Evolutionary conservation across 1,140 invertebrate genomes (phyloP).

Genomic region (Drosophila pectinifera): DNA sequence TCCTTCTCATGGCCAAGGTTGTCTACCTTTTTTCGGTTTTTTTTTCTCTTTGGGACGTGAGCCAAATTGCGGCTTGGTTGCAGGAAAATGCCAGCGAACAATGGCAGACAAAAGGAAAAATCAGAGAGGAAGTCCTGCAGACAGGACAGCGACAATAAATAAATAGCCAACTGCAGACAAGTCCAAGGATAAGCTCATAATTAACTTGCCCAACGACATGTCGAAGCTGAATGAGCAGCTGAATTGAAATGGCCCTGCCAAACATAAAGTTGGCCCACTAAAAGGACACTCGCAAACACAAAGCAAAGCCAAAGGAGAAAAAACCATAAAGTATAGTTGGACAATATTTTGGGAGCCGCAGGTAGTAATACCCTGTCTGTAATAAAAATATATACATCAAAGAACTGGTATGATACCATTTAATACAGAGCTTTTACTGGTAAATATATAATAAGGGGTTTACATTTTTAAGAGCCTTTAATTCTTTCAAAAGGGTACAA

Average conservation of each 20-base stretch:
- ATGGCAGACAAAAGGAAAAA: conserved; percentile 37
- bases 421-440: too few species aligned
- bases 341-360: not conserved
- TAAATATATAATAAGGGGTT: too few species aligned
- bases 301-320: not conserved
- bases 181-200: conserved; percentile 71
- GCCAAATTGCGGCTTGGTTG: conserved; percentile 47
- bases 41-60: conserved; percentile 21
- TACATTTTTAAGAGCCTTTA: too few species aligned
- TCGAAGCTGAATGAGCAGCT: conserved; percentile 56
- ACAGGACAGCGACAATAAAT: conserved; percentile 48
- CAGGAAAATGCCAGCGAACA: conserved; percentile 43
- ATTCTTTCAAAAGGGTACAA: too few species aligned
- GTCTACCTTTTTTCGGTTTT: conserved; percentile 46
- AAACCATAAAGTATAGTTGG: not conserved
- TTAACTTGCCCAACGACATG: conserved; percentile 69
- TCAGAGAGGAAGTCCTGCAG: conserved; percentile 33
- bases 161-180: conserved; percentile 66
- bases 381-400: too few species aligned
- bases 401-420: too few species aligned
- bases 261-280: conserved; percentile 9
- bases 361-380: not conserved
- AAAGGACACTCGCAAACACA: conserved; percentile 11
- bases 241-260: conserved; percentile 68
- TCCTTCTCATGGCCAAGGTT: conserved; percentile 52